Percentiles rank a stretch among this genome's conserved stretches.
These are phyloP conservation scores for Brassicogethes aeneus DNA, from an alignment of 2,888 invertebrate genomes.

Conservation along the genomic window DNA sequence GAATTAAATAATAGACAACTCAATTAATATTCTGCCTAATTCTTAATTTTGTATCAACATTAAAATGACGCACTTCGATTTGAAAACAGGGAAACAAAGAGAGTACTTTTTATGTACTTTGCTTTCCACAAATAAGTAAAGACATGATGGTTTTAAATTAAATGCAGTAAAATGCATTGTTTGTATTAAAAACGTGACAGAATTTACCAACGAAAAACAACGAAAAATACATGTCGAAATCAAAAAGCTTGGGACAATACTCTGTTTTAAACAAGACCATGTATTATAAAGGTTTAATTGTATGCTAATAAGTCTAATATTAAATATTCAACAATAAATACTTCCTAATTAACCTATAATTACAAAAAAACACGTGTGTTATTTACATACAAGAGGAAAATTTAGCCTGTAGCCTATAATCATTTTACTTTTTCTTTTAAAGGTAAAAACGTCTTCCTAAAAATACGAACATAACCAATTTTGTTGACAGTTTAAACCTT, in stretches of 20 bases:
- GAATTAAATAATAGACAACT: too few species aligned
- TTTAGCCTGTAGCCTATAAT: too few species aligned
- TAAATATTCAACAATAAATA: conserved; percentile 17
- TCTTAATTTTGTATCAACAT: too few species aligned
- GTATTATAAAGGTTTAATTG: conserved; percentile 13
- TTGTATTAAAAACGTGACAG: not conserved
- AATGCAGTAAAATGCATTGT: not conserved
- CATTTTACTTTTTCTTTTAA: too few species aligned
- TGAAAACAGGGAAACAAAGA: too few species aligned
- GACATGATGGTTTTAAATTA: not conserved
- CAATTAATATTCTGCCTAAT: too few species aligned
- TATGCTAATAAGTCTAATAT: conserved; percentile 22
- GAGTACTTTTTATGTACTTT: too few species aligned
- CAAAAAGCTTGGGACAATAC: not conserved
- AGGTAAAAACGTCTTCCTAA: too few species aligned
- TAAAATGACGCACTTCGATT: too few species aligned
- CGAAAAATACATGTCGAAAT: not conserved
- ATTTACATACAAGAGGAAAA: too few species aligned
- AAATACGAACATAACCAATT: too few species aligned
- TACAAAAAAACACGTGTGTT: not conserved
- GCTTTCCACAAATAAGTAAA: not conserved
- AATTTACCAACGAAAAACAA: not conserved
- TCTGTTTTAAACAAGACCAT: not conserved
- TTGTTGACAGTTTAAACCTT: too few species aligned
- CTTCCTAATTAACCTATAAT: conserved; percentile 12